A percentile compares a stretch with the other conserved stretches of the same genome.
Evolutionary conservation across 2,113 vertebrate species (phyloP).

Genomic region (Tragulus kanchil): DNA sequence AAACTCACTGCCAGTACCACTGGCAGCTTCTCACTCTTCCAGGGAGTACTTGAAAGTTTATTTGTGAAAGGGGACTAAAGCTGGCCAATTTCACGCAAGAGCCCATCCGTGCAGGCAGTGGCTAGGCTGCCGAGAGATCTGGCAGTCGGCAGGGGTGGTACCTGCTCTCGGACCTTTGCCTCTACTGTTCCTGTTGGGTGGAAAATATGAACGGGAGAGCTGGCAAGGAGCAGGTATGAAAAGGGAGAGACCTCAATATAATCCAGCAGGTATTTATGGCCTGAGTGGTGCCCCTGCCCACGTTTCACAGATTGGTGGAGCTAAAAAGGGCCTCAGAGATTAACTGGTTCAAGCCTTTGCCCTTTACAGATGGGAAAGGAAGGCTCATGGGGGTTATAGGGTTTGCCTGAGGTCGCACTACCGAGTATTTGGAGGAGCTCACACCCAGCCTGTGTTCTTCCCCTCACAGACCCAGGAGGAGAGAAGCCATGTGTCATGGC

Average conservation of each 20-base stretch:
- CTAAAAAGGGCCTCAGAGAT: neutral
- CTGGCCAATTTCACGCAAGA: slow-evolving; percentile 48
- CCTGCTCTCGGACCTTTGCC: slow-evolving; percentile 27
- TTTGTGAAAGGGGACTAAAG: slow-evolving; percentile 66
- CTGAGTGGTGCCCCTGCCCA: neutral
- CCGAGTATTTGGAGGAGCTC: neutral
- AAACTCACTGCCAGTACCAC: slow-evolving; percentile 71
- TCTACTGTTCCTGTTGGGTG: slow-evolving; percentile 39
- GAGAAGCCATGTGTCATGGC: neutral
- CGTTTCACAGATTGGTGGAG: neutral
- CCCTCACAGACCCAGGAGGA: neutral
- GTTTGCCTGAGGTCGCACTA: neutral
- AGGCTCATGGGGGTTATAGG: neutral
- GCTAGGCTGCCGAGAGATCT: neutral
- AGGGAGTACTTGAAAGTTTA: slow-evolving; percentile 76
- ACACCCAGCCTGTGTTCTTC: neutral
- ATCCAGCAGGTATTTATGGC: neutral
- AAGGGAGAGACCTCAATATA: neutral
- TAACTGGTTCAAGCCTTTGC: neutral
- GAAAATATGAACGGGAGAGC: slow-evolving; percentile 50
- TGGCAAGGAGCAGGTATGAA: slow-evolving; percentile 27
- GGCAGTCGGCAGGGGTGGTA: slow-evolving; percentile 21
- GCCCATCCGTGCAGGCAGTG: neutral
- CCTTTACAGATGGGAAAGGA: neutral
- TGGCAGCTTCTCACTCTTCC: slow-evolving; percentile 70